phyloP scores from a whole-genome alignment of 2,888 invertebrate genomes.

The Phlogophora meticulosa region DNA sequence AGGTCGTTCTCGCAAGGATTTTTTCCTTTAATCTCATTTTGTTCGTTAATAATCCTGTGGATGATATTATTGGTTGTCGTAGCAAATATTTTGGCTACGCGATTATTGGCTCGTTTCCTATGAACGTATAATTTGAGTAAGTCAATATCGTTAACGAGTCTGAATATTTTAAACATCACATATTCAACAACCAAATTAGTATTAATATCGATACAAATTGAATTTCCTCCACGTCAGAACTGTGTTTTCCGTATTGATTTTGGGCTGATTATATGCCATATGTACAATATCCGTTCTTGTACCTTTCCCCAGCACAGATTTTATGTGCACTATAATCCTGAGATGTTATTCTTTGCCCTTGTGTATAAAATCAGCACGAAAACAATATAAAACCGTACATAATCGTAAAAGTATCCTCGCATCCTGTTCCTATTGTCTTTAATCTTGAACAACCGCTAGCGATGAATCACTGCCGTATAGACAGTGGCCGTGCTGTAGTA shows the following conservation, averaged over 20 bases:
- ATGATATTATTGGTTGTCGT: not conserved
- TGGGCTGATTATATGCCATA: not conserved
- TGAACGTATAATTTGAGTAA: not conserved
- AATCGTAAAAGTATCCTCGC: slow-evolving; percentile 51
- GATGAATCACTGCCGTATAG: slow-evolving; percentile 56
- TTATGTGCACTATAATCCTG: slow-evolving; percentile 10
- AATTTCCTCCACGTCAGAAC: slow-evolving; percentile 2
- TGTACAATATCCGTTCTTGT: not conserved
- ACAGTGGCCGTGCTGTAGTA: slow-evolving; percentile 46
- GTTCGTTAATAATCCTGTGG: not conserved
- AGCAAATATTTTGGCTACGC: not conserved
- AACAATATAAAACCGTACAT: slow-evolving; percentile 35
- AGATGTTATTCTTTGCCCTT: not conserved
- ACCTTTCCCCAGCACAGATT: not conserved
- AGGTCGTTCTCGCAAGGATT: not conserved
- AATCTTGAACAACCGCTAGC: slow-evolving; percentile 39
- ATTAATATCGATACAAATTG: not conserved
- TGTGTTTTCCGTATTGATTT: not conserved
- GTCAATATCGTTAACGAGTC: not conserved
- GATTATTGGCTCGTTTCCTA: not conserved
- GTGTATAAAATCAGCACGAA: slow-evolving; percentile 21
- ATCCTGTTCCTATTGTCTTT: slow-evolving; percentile 64
- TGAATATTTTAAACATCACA: slow-evolving; percentile 1
- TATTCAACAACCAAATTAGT: not conserved
- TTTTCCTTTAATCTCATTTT: slow-evolving; percentile 17